A percentile compares a stretch with the other conserved stretches of the same genome.
Evolutionary conservation across 2,113 vertebrate genomes (phyloP).

Genomic region (Scortum barcoo): DNA sequence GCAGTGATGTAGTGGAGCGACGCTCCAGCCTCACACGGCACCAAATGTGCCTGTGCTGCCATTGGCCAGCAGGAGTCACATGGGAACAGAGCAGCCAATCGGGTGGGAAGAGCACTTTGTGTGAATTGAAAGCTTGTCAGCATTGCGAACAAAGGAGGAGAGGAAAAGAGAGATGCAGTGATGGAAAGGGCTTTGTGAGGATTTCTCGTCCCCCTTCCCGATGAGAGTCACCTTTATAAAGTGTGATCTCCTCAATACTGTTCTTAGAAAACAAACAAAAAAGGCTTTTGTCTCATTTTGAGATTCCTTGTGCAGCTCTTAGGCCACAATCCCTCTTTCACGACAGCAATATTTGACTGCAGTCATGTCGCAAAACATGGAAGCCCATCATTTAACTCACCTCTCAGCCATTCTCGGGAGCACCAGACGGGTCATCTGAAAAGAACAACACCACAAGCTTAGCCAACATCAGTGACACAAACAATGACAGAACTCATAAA

Average conservation of each 20-base stretch:
- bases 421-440: slow-evolving; percentile 94
- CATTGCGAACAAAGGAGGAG: slow-evolving; percentile 77
- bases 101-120: slow-evolving; percentile 76
- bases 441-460: slow-evolving; percentile 27
- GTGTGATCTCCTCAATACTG: not conserved
- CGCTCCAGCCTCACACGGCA: slow-evolving; percentile 77
- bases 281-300: not conserved
- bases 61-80: slow-evolving; percentile 76
- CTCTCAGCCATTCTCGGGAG: slow-evolving; percentile 95
- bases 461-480: slow-evolving; percentile 1
- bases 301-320: not conserved
- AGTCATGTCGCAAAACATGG: slow-evolving; percentile 66
- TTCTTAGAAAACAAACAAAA: not conserved
- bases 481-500: not conserved
- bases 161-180: slow-evolving; percentile 67
- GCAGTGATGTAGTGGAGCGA: slow-evolving; percentile 80
- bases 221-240: slow-evolving; percentile 24
- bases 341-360: slow-evolving; percentile 46
- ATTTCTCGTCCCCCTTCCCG: slow-evolving; percentile 32
- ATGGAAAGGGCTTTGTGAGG: slow-evolving; percentile 55
- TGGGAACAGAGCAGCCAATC: slow-evolving; percentile 74
- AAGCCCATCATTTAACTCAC: slow-evolving; percentile 85
- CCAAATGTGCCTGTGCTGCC: slow-evolving; percentile 73
- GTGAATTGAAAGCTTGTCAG: slow-evolving; percentile 83
- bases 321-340: slow-evolving; percentile 5